Percentiles rank a stretch among this genome's conserved stretches.
Evolutionary conservation across 2,113 vertebrate species (phyloP).

Genomic region (Paedocypris sp.): DNA sequence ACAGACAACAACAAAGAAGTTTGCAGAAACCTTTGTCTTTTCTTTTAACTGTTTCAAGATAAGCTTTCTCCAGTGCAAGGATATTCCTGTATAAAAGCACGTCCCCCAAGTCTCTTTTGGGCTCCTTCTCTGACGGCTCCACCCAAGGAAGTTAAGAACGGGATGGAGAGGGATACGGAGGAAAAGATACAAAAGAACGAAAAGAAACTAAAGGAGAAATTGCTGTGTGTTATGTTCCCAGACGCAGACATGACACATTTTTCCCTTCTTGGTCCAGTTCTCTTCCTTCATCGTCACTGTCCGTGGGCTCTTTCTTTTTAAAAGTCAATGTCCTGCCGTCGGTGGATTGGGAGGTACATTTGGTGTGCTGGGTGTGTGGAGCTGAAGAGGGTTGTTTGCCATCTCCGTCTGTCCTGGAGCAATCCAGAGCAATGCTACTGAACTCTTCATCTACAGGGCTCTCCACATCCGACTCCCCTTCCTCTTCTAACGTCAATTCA

Average conservation of each 20-base stretch:
- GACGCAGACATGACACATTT: slow-evolving; percentile 37
- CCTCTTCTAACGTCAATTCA: slow-evolving; percentile 69
- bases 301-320: slow-evolving; percentile 27
- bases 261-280: slow-evolving; percentile 41
- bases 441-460: slow-evolving; percentile 62
- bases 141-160: slow-evolving; percentile 28
- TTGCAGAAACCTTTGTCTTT: not conserved
- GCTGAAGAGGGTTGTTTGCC: slow-evolving; percentile 5
- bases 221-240: slow-evolving; percentile 52
- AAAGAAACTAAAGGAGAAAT: slow-evolving; percentile 19
- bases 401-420: slow-evolving; percentile 32
- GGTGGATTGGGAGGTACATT: slow-evolving; percentile 4
- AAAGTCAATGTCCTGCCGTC: slow-evolving; percentile 49
- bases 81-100: slow-evolving; percentile 44
- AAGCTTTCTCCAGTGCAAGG: slow-evolving; percentile 50
- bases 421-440: slow-evolving; percentile 1
- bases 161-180: slow-evolving; percentile 20
- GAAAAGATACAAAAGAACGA: slow-evolving; percentile 41
- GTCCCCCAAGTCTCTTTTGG: slow-evolving; percentile 20
- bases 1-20: not conserved
- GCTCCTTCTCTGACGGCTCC: slow-evolving; percentile 1
- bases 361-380: slow-evolving; percentile 23
- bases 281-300: slow-evolving; percentile 46
- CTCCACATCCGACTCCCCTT: slow-evolving; percentile 62
- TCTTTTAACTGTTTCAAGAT: not conserved